Conservation (phyloP, 2,113 vertebrate genomes). For the Pituophis catenifer region DNA sequence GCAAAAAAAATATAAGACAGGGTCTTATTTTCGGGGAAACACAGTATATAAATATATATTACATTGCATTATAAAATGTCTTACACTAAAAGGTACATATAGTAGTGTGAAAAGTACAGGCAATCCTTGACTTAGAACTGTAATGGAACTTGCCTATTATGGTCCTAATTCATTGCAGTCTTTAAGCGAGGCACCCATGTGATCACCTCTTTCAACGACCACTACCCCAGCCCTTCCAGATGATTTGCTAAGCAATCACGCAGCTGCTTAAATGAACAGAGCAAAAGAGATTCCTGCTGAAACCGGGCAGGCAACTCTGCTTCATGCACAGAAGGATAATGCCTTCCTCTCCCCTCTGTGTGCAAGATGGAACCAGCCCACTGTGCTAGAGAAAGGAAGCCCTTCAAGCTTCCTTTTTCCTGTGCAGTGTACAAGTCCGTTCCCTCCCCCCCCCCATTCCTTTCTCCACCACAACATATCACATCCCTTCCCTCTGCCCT, state of each 20-base stretch:
- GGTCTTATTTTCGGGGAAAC: no score
- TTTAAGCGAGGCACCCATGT: neutral
- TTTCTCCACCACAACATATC: neutral
- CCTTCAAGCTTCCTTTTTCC: neutral
- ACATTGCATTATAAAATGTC: neutral
- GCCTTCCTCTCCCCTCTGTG: neutral
- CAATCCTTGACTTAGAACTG: neutral
- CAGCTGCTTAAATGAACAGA: neutral
- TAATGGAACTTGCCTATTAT: neutral
- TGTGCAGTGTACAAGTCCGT: neutral
- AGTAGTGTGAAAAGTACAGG: neutral
- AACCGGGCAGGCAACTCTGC: neutral
- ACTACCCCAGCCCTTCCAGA: neutral
- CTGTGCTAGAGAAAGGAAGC: neutral
- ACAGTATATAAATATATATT: neutral
- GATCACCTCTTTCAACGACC: neutral
- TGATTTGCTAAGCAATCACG: neutral
- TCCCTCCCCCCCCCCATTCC: neutral
- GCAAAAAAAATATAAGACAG: no score
- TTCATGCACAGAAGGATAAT: neutral
- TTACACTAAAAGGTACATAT: neutral
- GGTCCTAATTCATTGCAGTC: neutral
- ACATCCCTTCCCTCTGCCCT: neutral
- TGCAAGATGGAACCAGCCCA: neutral
- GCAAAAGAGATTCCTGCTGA: neutral